These are phyloP conservation scores for Fundulus diaphanus DNA, from an alignment of 2,797 vertebrate genomes.

Conservation along the genomic window DNA sequence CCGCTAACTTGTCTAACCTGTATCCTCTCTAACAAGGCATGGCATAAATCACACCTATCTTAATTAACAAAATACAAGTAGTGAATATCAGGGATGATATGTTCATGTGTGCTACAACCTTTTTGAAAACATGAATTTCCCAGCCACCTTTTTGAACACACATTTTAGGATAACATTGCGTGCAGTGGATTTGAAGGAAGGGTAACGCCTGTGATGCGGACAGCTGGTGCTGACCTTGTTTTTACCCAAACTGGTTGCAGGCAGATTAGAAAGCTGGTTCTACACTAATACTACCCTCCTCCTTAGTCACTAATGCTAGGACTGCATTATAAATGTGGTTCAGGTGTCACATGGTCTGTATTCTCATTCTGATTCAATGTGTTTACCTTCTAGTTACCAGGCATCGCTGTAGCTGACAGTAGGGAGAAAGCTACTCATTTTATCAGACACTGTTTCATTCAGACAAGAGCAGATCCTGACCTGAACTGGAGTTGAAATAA, in stretches of 20 bases:
- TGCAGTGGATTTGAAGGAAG: constrained; percentile 30
- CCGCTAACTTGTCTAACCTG: constrained; percentile 13
- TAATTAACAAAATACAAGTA: constrained; percentile 18
- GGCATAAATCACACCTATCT: constrained; percentile 28
- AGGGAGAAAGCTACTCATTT: background rate
- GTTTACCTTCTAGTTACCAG: background rate
- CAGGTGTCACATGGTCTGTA: background rate
- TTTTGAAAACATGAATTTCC: constrained; percentile 48
- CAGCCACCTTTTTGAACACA: constrained; percentile 12
- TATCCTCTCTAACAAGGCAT: constrained; percentile 18
- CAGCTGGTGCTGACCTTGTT: constrained; percentile 53
- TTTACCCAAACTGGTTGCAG: constrained; percentile 22
- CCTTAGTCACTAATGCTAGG: background rate
- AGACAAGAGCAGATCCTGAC: background rate
- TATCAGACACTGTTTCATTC: background rate
- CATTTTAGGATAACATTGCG: constrained; percentile 13
- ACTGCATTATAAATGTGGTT: background rate
- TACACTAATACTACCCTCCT: constrained; percentile 20
- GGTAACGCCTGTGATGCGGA: constrained; percentile 24
- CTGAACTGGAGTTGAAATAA: too few relatives aligned
- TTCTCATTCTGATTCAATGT: background rate
- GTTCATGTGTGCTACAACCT: background rate
- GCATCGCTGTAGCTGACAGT: background rate
- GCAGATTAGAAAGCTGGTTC: constrained; percentile 47
- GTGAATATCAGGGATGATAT: constrained; percentile 5